phyloP scores from a whole-genome alignment of 1,140 invertebrate genomes.

The Sitodiplosis mosellana region DNA sequence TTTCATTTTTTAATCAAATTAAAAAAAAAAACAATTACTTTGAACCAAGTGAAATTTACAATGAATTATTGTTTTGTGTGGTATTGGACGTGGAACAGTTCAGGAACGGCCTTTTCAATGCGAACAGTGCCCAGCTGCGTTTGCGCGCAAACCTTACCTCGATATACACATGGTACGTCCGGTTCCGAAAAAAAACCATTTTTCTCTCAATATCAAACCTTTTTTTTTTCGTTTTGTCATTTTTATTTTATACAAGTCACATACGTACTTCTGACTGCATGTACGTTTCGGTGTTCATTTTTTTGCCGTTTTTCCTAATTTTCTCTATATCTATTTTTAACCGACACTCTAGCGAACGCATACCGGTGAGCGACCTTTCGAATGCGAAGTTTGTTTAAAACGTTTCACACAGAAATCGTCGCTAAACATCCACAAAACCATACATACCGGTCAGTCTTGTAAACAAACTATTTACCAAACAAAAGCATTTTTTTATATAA shows the following conservation, averaged over 20 bases:
- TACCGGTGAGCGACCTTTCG: conserved; percentile 50
- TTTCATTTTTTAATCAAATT: neutral
- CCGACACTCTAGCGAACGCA: conserved; percentile 38
- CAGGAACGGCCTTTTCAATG: conserved; percentile 47
- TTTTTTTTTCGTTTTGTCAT: too few relatives aligned
- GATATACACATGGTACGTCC: conserved; percentile 42
- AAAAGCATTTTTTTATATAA: too few relatives aligned
- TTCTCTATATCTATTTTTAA: too few relatives aligned
- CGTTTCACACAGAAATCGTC: conserved; percentile 50
- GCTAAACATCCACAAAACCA: conserved; percentile 55
- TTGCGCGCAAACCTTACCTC: conserved; percentile 49
- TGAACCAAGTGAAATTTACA: neutral
- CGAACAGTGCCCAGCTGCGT: conserved; percentile 48
- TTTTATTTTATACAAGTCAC: too few relatives aligned
- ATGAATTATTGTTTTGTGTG: conserved; percentile 8
- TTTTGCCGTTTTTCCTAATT: too few relatives aligned
- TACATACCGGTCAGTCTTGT: conserved; percentile 41
- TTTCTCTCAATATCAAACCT: too few relatives aligned
- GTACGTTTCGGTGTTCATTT: too few relatives aligned
- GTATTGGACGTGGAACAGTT: conserved; percentile 29
- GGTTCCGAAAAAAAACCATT: too few relatives aligned
- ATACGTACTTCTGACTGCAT: too few relatives aligned
- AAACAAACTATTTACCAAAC: too few relatives aligned
- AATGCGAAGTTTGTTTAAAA: conserved; percentile 47
- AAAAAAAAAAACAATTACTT: neutral